Base-by-base conservation (phyloP, 1,140 invertebrate genomes). In the Mamestra configurata region DNA sequence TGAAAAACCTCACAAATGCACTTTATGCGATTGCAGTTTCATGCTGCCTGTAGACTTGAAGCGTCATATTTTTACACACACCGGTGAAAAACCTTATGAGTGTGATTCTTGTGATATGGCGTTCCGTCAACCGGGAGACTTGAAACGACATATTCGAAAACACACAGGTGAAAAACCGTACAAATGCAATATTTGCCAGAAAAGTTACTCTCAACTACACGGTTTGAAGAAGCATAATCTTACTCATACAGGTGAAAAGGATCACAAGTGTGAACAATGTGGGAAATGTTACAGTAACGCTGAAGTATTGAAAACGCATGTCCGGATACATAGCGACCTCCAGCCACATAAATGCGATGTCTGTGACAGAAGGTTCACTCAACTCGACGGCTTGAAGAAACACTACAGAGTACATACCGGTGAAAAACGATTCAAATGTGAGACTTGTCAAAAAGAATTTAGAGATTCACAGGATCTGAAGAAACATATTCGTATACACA, bases 361-460 rank as follows among this genome's bases (percentile, higher is more conserved):
- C 1, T 57, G 53, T 24, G 53, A 27, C 5, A 22, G 22, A 15
- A 7, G 53, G 3, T 57, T 57, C 22, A 57, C 53, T 15, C 53
- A 57, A 6, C 22, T 57, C 4, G 53, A 57, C 27, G 53, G 53
- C 13, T 13, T 57, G 10, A 57, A 57, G 22, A 57, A 57, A 11
- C 53, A 57, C 13, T 57, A 13, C 10, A 20, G 53, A 10, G 24
- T 57, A 8, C 70, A 72, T 7, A 49, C 46, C 2, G 70, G 70
- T 11, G 70, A 72, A 10, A 51, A 31, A 35, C 70, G 22, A 4
- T 72, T 55, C 49, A 31, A 72, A 72, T 72, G 70, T 53, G 46
- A 55, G n/a, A 18, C 46, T 11, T 53, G 70, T n/a, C 2, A 35
- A 31, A 57, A 57, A 27, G 22, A 57, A 13, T 57, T 57, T 13